Evolutionary conservation across 2,113 vertebrate species (phyloP), one percentile per base, ranked within the genome.

Genomic region (Muscicapa adusta): DNA sequence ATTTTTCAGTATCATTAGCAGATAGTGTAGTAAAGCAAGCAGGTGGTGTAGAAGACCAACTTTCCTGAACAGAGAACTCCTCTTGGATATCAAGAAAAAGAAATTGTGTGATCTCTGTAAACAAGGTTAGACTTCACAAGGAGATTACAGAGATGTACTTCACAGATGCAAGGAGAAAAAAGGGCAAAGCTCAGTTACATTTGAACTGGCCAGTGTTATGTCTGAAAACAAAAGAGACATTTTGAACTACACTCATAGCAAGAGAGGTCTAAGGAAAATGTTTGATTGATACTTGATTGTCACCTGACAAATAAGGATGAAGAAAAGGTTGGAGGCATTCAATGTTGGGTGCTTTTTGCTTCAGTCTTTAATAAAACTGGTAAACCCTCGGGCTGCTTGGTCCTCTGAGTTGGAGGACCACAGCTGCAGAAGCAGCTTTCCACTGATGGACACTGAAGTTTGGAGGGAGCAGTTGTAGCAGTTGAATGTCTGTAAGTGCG

Each of bases 401-500:
- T 70, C 18, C 40, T 73, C 26, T 31, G 61, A 66, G 15, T 3
- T 62, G n/a, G 28, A 82, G 22, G 14, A 75, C 34, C 5, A 23
- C 8, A 10, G 16, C 31, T 62, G 6, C 2, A 1, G 40, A 31
- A 82, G 43, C 3, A 34, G 20, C 23, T 82, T 77, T 43, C n/a
- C 16, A 7, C 4, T 53, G 18, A 6, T 53, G 31, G 36, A 48
- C 26, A 45, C 51, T 48, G 31, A 65, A 61, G 23, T 51, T 51
- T 10, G 51, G 47, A 68, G 29, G 50, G 34, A 61, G 14, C 3
- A 8, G 20, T 6, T 70, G 26, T 50, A 23, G 56, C n/a, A 31
- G 8, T 1, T 80, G 8, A 54, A 36, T 45, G 17, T n/a, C 19
- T 0, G 0, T 13, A 72, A 63, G 10, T 54, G 16, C 9, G 4